Evolutionary conservation across 2,888 invertebrate genomes (phyloP).

Genomic region (Octonoba sinensis): DNA sequence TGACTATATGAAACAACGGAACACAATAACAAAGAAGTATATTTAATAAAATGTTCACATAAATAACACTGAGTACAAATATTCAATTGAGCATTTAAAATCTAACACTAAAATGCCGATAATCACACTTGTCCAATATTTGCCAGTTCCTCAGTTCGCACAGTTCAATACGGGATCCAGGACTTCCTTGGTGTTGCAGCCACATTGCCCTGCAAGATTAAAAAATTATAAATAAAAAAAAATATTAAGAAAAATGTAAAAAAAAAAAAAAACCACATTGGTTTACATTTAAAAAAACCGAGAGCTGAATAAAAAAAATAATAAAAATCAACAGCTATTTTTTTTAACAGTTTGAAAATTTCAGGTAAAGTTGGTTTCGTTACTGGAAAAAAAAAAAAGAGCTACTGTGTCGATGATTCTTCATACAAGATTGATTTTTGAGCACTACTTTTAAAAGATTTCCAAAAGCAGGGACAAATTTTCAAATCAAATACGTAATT

Average conservation of each 20-base stretch:
- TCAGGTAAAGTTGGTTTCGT: too few relatives aligned
- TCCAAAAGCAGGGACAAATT: too few relatives aligned
- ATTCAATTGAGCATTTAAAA: slow-evolving; percentile 75
- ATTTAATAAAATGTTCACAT: too few relatives aligned
- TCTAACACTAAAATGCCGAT: slow-evolving; percentile 84
- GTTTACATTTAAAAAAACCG: not conserved
- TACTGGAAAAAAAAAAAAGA: too few relatives aligned
- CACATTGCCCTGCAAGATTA: slow-evolving; percentile 67
- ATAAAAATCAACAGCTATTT: not conserved
- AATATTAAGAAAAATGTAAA: not conserved
- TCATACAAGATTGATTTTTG: too few relatives aligned
- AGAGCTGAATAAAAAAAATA: not conserved
- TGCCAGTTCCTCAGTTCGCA: slow-evolving; percentile 75
- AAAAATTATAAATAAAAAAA: slow-evolving; percentile 15
- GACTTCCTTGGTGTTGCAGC: slow-evolving; percentile 70
- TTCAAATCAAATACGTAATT: too few relatives aligned
- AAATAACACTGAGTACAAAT: too few relatives aligned
- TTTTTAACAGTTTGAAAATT: too few relatives aligned
- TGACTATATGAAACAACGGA: too few relatives aligned
- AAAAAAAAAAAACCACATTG: not conserved
- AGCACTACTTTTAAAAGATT: too few relatives aligned
- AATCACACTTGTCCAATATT: slow-evolving; percentile 78
- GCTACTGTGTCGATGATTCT: too few relatives aligned
- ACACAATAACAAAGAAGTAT: too few relatives aligned
- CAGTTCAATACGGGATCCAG: slow-evolving; percentile 69